Evolutionary conservation across 2,888 invertebrate genomes (phyloP).

Genomic region (Polyommatus iphigenia): DNA sequence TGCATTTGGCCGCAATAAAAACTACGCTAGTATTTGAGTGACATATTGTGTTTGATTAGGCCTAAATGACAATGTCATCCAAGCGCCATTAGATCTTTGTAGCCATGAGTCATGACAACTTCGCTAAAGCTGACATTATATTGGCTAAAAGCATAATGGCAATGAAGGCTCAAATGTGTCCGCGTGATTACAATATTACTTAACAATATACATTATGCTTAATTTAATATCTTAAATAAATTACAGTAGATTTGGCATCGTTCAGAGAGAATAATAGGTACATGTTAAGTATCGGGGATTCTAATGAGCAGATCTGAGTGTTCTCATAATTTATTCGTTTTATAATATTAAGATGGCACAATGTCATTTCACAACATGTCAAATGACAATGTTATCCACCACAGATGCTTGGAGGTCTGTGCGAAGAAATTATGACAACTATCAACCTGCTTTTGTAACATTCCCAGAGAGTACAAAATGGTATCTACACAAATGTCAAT

Average conservation of each 20-base stretch:
- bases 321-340: not conserved
- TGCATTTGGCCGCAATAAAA: too few relatives aligned
- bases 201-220: not conserved
- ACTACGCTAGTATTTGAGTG: not conserved
- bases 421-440: not conserved
- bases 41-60: not conserved
- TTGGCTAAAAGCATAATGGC: not conserved
- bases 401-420: not conserved
- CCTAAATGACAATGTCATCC: not conserved
- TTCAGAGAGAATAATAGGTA: not conserved
- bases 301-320: not conserved
- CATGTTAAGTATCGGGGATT: not conserved
- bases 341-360: not conserved
- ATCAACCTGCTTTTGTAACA: not conserved
- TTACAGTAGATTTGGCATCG: not conserved
- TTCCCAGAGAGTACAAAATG: not conserved
- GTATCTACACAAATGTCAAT: not conserved
- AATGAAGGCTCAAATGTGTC: not conserved
- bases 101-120: not conserved
- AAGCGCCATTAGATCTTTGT: not conserved
- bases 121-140: not conserved
- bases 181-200: not conserved
- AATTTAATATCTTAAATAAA: not conserved
- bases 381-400: not conserved
- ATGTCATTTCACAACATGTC: not conserved